Percentiles rank a stretch among this genome's conserved stretches.
Conservation (phyloP, 1,140 invertebrate genomes). For the Bombus confusus region DNA sequence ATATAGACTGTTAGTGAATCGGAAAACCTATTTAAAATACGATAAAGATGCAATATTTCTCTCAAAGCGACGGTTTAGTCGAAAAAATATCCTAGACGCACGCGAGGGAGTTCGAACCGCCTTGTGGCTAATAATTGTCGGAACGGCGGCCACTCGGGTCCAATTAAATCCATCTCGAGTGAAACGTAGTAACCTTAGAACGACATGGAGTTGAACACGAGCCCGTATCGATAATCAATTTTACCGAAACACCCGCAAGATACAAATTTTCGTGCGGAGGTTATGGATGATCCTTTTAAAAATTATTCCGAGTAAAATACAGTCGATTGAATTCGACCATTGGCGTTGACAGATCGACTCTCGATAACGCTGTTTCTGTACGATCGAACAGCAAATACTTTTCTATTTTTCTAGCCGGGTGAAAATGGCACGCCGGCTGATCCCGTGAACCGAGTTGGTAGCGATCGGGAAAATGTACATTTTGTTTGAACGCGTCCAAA, state of each 20-base stretch:
- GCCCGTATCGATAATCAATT: constrained; percentile 9
- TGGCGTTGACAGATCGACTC: neutral
- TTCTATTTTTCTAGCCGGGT: neutral
- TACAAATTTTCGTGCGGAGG: neutral
- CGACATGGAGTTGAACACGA: no score
- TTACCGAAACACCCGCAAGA: neutral
- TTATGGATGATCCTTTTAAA: neutral
- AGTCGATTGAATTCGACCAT: neutral
- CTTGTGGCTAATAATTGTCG: neutral
- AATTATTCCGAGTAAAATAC: neutral
- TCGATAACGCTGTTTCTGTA: neutral
- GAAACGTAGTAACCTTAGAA: neutral
- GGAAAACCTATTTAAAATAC: no score
- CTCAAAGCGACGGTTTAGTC: no score
- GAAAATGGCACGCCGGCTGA: neutral
- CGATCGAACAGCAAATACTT: constrained; percentile 10
- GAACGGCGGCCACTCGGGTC: neutral
- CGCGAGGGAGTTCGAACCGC: neutral
- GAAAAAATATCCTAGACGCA: neutral
- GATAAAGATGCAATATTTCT: neutral
- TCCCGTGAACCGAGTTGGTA: neutral
- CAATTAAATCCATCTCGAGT: constrained; percentile 20
- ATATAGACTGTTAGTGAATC: no score
- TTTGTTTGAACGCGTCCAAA: neutral
- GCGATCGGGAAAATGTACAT: neutral